Percentiles rank a stretch among this genome's conserved stretches.
phyloP scores from a whole-genome alignment of 2,113 vertebrate species.

The Stigmatopora argus region DNA sequence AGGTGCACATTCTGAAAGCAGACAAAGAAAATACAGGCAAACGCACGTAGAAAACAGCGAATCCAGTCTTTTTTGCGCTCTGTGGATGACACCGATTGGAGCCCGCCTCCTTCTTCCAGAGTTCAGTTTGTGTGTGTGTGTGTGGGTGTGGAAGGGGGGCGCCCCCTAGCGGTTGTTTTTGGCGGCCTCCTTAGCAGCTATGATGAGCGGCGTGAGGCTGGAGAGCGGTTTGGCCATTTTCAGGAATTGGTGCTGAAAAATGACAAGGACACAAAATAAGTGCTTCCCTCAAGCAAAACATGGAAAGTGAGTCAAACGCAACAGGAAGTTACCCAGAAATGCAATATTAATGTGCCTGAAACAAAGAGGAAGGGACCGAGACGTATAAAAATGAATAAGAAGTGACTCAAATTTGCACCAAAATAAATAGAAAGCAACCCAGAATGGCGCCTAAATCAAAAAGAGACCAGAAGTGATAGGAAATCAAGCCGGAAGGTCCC shows the following conservation, averaged over 20 bases:
- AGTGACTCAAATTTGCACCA: no score
- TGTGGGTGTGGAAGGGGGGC: background rate
- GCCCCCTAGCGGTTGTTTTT: slow-evolving; percentile 84
- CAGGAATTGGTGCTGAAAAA: slow-evolving; percentile 86
- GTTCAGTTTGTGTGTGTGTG: slow-evolving; percentile 13
- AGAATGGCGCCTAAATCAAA: no score
- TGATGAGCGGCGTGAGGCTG: slow-evolving; percentile 92
- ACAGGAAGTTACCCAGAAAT: no score
- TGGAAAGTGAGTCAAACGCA: no score
- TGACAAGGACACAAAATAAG: background rate
- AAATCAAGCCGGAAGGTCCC: no score
- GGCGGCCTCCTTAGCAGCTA: slow-evolving; percentile 90
- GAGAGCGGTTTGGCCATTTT: slow-evolving; percentile 94
- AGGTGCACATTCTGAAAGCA: slow-evolving; percentile 40
- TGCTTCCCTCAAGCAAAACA: background rate
- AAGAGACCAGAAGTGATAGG: no score
- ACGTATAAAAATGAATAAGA: no score
- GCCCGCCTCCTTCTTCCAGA: slow-evolving; percentile 12
- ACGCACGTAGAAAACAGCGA: slow-evolving; percentile 13
- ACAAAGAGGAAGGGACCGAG: background rate
- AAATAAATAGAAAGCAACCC: no score
- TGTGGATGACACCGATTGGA: background rate
- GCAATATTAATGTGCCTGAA: background rate
- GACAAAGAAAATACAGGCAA: slow-evolving; percentile 1
- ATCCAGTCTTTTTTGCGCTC: slow-evolving; percentile 23